Evolutionary conservation across 2,113 vertebrate species (phyloP), one percentile per base, ranked within the genome.

Genomic region (Salvelinus sp.): DNA sequence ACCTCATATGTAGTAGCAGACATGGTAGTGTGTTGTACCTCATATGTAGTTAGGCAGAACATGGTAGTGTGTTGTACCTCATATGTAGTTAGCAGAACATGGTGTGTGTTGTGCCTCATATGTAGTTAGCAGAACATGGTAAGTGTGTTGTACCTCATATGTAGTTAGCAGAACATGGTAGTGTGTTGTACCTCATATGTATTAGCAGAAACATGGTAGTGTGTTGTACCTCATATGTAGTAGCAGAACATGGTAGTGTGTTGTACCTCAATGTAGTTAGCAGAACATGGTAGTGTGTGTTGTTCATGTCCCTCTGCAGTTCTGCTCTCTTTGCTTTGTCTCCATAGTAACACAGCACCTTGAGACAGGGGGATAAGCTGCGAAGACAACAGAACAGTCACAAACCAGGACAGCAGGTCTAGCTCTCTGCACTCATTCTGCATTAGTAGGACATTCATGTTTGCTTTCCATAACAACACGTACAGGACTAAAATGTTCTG

Each of bases 201-300:
- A 23, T 23, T 23, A 23, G 23, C 23, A 23, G 23, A n/a, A 23
- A 23, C 23, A 23, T 23, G 23, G 23, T 23, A 23, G 23, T 23
- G 23, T 23, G 23, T 23, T 23, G 23, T 23, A 23, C 23, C 23
- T 23, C 23, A 23, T 23, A 58, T 18, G 4, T 58, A 20, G 48
- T 54, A 54, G 48, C 1, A 54, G 48, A 54, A 54, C 48, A 54
- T 54, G 48, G 48, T 13, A 14, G 48, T 50, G 48, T 50, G 48
- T 50, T 50, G 14, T 81, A 97, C 97, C 94, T 98, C 96, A 0
- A 98, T 0, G 96, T 96, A 2, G 95, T 97, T 76, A 98, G 92
- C 60, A 98, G 81, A n/a, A 92, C 91, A 22, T 87, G 84, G 77
- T 96, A 95, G 63, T 22, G 13, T 57, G 70, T 22, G 2, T 75